Evolutionary conservation across 2,113 vertebrate species (phyloP).

Genomic region (Platysteira castanea): DNA sequence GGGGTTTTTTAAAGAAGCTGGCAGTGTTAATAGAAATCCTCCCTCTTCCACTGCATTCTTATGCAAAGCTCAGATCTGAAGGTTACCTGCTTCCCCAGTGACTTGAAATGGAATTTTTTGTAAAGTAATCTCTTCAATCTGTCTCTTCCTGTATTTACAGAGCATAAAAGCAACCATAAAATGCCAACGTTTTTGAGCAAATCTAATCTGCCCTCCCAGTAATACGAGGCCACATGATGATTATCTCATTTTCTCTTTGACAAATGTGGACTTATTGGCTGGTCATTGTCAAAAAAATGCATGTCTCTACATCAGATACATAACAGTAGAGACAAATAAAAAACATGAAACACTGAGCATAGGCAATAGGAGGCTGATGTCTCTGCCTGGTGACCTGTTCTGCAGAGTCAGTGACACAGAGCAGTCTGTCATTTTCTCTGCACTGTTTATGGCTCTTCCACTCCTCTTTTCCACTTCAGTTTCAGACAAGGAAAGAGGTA

Average conservation of each 20-base stretch:
- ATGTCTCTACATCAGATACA: constrained; percentile 41
- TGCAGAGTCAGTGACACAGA: constrained; percentile 26
- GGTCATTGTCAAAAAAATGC: not conserved
- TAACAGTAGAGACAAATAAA: constrained; percentile 42
- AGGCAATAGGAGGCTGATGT: not conserved
- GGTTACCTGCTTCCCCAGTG: constrained; percentile 59
- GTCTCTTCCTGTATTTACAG: constrained; percentile 47
- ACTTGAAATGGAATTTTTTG: constrained; percentile 55
- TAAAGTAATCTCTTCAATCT: constrained; percentile 60
- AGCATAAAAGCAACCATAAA: constrained; percentile 60
- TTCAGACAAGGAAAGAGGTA: not conserved
- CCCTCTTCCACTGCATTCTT: constrained; percentile 1
- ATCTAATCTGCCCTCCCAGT: constrained; percentile 63
- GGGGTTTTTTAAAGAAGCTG: not conserved
- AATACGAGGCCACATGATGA: constrained; percentile 34
- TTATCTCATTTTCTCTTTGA: constrained; percentile 66
- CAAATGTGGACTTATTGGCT: constrained; percentile 51
- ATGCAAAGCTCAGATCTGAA: constrained; percentile 63
- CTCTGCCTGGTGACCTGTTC: constrained; percentile 23
- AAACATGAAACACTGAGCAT: not conserved
- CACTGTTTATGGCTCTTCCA: not conserved
- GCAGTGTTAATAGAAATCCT: not conserved
- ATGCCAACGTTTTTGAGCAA: constrained; percentile 45
- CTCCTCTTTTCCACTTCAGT: not conserved
- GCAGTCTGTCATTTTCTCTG: constrained; percentile 31